Evolutionary conservation across 2,113 vertebrate species (phyloP), one percentile per base, ranked within the genome.

Genomic region (Nerophis ophidion): DNA sequence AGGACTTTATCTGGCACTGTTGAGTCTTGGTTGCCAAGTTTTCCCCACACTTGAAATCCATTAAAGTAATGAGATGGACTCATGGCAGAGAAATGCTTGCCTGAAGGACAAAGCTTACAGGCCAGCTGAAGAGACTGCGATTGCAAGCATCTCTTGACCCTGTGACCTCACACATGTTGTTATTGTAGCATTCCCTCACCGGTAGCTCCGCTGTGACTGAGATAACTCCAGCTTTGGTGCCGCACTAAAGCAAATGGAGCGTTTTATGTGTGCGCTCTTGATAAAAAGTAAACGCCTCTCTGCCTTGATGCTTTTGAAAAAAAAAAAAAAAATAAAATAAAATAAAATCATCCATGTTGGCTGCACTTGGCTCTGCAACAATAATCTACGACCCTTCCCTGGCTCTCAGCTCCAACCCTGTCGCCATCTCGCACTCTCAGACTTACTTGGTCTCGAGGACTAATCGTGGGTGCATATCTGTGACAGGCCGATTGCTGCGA

Each of bases 381-480:
- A 44, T 44, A 44, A 44, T 12, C 40, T 44, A 11, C 10, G 1
- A 44, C 52, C 14, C 34, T 5, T 56, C 10, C 40, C 12, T 42
- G 54, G 15, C 17, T 56, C 16, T 9, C 54, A 56, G 54, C 35
- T 16, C 38, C 54, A 75, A 50, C 57, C 62, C 50, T n/a, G 15
- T 42, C n/a, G 35, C 56, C 63, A 61, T 69, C 73, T 72, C 80
- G 69, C 65, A 48, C 71, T 64, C 71, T 80, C 63, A 79, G 66
- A 74, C 79, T 81, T 81, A 80, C 84, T 86, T 81, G 68, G 81
- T 79, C 11, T 80, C 71, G 71, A 57, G 71, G 77, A 62, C 71
- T 89, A 84, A 88, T 88, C 81, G 60, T 63, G 60, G 78, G 72
- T 75, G 71, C 73, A 74, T 72, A 86, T 87, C 86, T 81, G 79